phyloP scores from a whole-genome alignment of 2,888 invertebrate genomes.

The Apotomis capreana region DNA sequence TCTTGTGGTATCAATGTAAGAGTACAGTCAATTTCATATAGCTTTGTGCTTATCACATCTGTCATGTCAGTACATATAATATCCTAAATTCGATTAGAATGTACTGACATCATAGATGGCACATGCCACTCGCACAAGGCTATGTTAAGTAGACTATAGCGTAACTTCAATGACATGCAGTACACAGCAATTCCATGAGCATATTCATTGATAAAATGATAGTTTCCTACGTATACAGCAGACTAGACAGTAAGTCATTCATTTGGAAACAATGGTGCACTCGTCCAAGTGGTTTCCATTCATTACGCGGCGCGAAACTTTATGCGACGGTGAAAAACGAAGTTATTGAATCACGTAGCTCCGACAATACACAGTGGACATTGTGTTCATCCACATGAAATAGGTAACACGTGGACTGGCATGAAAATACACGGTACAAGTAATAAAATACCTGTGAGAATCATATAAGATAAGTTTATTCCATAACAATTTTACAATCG shows the following conservation, averaged over 20 bases:
- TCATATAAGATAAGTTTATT: too few species aligned
- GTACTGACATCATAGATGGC: too few species aligned
- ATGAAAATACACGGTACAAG: conserved; percentile 42
- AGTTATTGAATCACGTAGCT: conserved; percentile 53
- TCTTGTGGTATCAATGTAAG: too few species aligned
- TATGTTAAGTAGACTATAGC: too few species aligned
- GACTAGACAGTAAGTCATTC: conserved; percentile 19
- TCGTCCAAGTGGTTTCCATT: conserved; percentile 28
- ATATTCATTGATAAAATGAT: conserved; percentile 1
- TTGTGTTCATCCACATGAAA: conserved; percentile 42
- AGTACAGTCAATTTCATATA: too few species aligned
- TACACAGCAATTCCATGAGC: conserved; percentile 15
- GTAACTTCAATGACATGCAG: neutral
- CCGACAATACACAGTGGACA: conserved; percentile 44
- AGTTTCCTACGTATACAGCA: neutral
- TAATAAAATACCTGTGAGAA: neutral
- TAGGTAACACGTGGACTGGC: conserved; percentile 39
- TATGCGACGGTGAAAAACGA: conserved; percentile 40
- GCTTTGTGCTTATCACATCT: too few species aligned
- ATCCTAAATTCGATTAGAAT: too few species aligned
- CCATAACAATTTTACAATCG: too few species aligned
- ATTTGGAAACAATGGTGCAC: conserved; percentile 31
- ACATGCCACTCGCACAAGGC: neutral
- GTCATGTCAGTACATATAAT: too few species aligned
- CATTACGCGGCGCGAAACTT: conserved; percentile 32